Evolutionary conservation across 1,140 invertebrate genomes (phyloP).

Genomic region (Hesperophylax magnus): DNA sequence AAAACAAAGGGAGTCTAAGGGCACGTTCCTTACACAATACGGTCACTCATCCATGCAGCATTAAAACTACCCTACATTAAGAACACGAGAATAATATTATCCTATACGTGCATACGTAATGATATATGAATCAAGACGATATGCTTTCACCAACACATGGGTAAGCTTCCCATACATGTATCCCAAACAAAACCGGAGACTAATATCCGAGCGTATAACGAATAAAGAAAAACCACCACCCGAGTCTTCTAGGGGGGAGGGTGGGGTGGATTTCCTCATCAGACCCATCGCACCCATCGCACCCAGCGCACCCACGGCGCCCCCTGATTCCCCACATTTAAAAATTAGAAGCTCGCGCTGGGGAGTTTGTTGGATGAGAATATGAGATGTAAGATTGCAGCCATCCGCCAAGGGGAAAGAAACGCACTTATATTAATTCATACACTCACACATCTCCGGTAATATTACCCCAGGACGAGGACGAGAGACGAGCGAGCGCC

Average conservation of each 20-base stretch:
- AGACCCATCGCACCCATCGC: constrained; percentile 2
- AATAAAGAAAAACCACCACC: constrained; percentile 48
- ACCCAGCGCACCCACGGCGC: background rate
- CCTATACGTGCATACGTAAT: background rate
- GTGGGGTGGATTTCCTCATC: constrained; percentile 17
- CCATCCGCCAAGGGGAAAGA: constrained; percentile 33
- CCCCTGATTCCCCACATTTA: constrained; percentile 38
- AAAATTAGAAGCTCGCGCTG: constrained; percentile 48
- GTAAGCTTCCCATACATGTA: constrained; percentile 19
- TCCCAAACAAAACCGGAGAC: constrained; percentile 30
- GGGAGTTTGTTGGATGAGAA: constrained; percentile 31
- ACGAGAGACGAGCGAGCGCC: no score
- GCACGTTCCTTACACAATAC: constrained; percentile 34
- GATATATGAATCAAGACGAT: constrained; percentile 5
- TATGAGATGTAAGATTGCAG: constrained; percentile 45
- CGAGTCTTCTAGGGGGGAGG: constrained; percentile 5
- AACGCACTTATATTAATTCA: constrained; percentile 40
- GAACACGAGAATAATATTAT: constrained; percentile 34
- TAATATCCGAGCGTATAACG: constrained; percentile 43
- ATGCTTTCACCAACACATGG: constrained; percentile 2
- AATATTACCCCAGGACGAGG: no score
- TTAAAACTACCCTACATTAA: constrained; percentile 42
- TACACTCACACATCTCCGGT: constrained; percentile 10
- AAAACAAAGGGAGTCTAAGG: constrained; percentile 40
- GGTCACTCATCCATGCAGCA: constrained; percentile 41